Conservation (phyloP, 2,888 invertebrate genomes). For the Melinaea menophilus region DNA sequence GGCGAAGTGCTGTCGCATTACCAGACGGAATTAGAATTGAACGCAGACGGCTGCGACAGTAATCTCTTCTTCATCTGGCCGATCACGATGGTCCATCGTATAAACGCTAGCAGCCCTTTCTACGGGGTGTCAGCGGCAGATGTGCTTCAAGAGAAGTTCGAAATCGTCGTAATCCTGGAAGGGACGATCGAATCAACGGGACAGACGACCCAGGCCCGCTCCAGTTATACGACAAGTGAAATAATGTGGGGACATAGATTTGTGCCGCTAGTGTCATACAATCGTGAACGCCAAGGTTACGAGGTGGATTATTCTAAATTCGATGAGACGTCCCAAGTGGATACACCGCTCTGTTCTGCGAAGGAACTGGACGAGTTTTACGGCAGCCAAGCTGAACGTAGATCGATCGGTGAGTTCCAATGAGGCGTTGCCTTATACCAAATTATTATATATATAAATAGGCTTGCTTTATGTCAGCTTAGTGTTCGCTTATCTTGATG, state of each 20-base stretch:
- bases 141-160: constrained; percentile 87
- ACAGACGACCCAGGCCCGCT: constrained; percentile 84
- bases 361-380: constrained; percentile 82
- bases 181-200: constrained; percentile 90
- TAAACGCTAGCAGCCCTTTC: constrained; percentile 89
- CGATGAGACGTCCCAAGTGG: constrained; percentile 86
- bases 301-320: constrained; percentile 90
- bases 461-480: constrained; percentile 28
- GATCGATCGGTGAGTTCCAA: constrained; percentile 74
- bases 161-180: constrained; percentile 89
- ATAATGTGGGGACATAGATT: constrained; percentile 90
- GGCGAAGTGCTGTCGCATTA: constrained; percentile 89
- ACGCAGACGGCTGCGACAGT: constrained; percentile 87
- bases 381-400: constrained; percentile 75
- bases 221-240: constrained; percentile 87
- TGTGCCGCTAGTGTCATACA: constrained; percentile 84
- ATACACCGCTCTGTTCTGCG: constrained; percentile 87
- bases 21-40: constrained; percentile 84
- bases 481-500: constrained; percentile 24
- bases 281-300: constrained; percentile 85
- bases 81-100: constrained; percentile 91
- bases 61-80: constrained; percentile 96
- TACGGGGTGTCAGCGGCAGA: constrained; percentile 90
- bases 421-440: constrained; percentile 12
- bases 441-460: neutral